Percentiles rank a stretch among this genome's conserved stretches.
These are phyloP conservation scores for Scrobipalpa atriplicella DNA, from an alignment of 2,888 invertebrate species.

Conservation along the genomic window DNA sequence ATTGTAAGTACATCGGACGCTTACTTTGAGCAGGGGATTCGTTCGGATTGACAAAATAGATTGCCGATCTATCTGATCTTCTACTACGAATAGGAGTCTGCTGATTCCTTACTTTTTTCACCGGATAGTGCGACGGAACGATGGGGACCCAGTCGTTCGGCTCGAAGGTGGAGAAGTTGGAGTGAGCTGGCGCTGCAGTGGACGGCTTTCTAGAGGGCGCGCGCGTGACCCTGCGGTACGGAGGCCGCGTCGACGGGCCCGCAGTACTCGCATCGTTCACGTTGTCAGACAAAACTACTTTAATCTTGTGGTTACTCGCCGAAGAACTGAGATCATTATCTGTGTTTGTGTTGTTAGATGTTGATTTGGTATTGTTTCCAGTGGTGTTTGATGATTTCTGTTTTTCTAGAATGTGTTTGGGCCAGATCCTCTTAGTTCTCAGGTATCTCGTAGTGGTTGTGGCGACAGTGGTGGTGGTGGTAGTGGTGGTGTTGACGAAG, in stretches of 20 bases:
- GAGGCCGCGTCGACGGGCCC: conserved; percentile 49
- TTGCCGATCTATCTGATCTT: conserved; percentile 51
- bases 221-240: conserved; percentile 67
- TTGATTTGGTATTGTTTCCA: conserved; percentile 49
- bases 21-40: conserved; percentile 44
- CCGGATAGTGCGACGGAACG: conserved; percentile 63
- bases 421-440: conserved; percentile 78
- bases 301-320: conserved; percentile 51
- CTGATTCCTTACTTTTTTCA: conserved; percentile 45
- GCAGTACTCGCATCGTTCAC: conserved; percentile 45
- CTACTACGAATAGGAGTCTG: conserved; percentile 49
- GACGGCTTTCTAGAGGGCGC: conserved; percentile 59
- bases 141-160: conserved; percentile 77
- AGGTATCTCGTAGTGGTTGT: conserved; percentile 64
- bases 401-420: conserved; percentile 60
- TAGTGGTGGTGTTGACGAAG: conserved; percentile 46
- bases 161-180: conserved; percentile 53
- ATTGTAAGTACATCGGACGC: conserved; percentile 63
- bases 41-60: conserved; percentile 37
- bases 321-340: conserved; percentile 54
- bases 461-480: conserved; percentile 63
- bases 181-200: conserved; percentile 44
- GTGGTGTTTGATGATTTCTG: conserved; percentile 46
- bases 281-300: conserved; percentile 46
- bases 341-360: conserved; percentile 47